These are phyloP conservation scores for Alectura lathami DNA, from an alignment of 2,113 vertebrate species.

Conservation along the genomic window DNA sequence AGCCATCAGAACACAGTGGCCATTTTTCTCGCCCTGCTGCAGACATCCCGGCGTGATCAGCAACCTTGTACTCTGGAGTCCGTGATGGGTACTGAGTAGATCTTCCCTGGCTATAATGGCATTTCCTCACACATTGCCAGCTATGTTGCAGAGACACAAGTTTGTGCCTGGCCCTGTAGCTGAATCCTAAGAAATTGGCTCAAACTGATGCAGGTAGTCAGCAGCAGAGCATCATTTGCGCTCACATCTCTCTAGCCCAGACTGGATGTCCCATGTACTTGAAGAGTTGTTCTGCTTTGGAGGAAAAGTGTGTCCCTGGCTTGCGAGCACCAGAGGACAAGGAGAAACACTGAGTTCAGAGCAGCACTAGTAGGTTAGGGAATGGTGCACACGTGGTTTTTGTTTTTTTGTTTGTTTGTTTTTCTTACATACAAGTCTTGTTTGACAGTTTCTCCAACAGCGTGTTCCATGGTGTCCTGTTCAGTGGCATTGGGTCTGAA, in stretches of 20 bases:
- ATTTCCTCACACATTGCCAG: not conserved
- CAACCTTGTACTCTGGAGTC: not conserved
- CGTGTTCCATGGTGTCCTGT: not conserved
- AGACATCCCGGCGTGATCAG: accelerated
- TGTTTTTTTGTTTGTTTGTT: not conserved
- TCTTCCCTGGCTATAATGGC: not conserved
- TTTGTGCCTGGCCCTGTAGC: not conserved
- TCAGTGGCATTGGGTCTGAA: not conserved
- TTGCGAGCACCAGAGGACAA: not conserved
- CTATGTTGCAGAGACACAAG: not conserved
- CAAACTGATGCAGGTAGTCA: not conserved
- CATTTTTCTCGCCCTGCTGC: not conserved
- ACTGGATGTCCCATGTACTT: not conserved
- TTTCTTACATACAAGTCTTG: not conserved
- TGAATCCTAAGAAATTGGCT: not conserved
- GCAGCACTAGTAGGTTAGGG: not conserved
- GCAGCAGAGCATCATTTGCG: not conserved
- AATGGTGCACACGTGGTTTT: accelerated
- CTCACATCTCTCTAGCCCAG: accelerated
- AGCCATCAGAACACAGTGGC: not conserved
- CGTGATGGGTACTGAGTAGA: not conserved
- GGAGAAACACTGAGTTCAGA: not conserved
- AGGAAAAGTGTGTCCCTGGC: not conserved
- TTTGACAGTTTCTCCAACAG: not conserved
- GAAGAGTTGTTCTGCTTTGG: not conserved